phyloP scores from a whole-genome alignment of 1,140 invertebrate genomes.

The Drosophila bocqueti region DNA sequence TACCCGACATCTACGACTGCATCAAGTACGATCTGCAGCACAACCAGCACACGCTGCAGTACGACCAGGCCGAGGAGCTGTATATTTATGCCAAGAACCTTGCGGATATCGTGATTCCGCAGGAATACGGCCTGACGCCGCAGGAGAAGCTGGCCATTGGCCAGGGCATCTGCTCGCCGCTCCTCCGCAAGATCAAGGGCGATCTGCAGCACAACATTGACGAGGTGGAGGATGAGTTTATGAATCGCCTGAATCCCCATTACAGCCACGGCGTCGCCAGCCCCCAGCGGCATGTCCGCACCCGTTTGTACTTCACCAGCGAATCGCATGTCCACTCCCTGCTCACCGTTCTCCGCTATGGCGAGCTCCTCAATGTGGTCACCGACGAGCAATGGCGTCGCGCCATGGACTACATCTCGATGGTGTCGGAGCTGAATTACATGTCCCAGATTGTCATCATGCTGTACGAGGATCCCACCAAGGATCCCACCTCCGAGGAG shows the following conservation, averaged over 20 bases:
- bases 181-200: slow-evolving; percentile 97
- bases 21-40: slow-evolving; percentile 99
- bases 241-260: slow-evolving; percentile 97
- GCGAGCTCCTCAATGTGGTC: slow-evolving; percentile 94
- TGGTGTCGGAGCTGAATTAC: slow-evolving; percentile 99
- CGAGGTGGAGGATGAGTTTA: slow-evolving; percentile 94
- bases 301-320: slow-evolving; percentile 99
- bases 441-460: slow-evolving; percentile 99
- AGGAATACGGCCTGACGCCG: slow-evolving; percentile 98
- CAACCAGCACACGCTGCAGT: slow-evolving; percentile 97
- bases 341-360: slow-evolving; percentile 97
- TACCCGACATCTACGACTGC: slow-evolving; percentile 99
- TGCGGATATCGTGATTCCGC: slow-evolving; percentile 99
- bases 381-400: slow-evolving; percentile 99
- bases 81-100: slow-evolving; percentile 98
- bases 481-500: slow-evolving; percentile 95
- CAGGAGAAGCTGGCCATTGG: slow-evolving; percentile 98
- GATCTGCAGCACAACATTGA: slow-evolving; percentile 97
- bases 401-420: slow-evolving; percentile 99
- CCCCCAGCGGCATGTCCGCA: slow-evolving; percentile 98
- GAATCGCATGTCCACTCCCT: slow-evolving; percentile 99
- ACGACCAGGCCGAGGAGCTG: slow-evolving; percentile 96
- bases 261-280: slow-evolving; percentile 99
- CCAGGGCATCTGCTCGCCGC: slow-evolving; percentile 98
- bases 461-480: slow-evolving; percentile 99